Evolutionary conservation across 2,113 vertebrate genomes (phyloP).

Genomic region (Scartelaos histophorus): DNA sequence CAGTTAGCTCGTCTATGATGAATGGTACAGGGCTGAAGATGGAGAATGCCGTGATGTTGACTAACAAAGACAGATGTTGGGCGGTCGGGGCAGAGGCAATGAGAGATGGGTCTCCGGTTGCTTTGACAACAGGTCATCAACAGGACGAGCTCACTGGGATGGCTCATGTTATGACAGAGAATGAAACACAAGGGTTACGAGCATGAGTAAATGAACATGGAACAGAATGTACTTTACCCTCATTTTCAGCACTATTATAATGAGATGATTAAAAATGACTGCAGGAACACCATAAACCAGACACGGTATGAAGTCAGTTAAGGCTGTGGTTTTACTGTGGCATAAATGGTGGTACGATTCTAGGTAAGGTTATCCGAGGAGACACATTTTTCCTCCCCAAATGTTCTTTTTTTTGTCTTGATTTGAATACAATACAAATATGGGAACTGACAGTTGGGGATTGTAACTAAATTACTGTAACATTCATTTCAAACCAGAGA

Average conservation of each 20-base stretch:
- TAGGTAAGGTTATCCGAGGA: neutral
- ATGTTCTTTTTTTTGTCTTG: neutral
- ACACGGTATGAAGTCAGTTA: neutral
- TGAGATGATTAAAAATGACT: conserved; percentile 14
- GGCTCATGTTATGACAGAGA: conserved; percentile 64
- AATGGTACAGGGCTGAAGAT: conserved; percentile 58
- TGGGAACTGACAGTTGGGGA: neutral
- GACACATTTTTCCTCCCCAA: neutral
- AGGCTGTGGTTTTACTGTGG: neutral
- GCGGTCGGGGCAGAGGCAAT: conserved; percentile 62
- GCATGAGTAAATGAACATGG: conserved; percentile 42
- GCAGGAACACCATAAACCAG: neutral
- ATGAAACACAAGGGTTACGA: conserved; percentile 54
- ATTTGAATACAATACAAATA: neutral
- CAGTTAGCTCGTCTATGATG: conserved; percentile 58
- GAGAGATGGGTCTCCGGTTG: conserved; percentile 62
- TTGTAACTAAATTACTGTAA: neutral
- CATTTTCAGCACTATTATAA: neutral
- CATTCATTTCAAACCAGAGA: neutral
- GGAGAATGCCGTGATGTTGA: conserved; percentile 67
- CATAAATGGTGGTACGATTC: neutral
- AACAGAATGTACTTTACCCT: conserved; percentile 15
- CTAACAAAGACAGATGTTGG: conserved; percentile 73
- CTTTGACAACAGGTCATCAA: conserved; percentile 60
- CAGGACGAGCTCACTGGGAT: conserved; percentile 49